A percentile compares a stretch with the other conserved stretches of the same genome.
Conservation (phyloP, 1,140 invertebrate genomes). For the Macrocentrus cingulum region DNA sequence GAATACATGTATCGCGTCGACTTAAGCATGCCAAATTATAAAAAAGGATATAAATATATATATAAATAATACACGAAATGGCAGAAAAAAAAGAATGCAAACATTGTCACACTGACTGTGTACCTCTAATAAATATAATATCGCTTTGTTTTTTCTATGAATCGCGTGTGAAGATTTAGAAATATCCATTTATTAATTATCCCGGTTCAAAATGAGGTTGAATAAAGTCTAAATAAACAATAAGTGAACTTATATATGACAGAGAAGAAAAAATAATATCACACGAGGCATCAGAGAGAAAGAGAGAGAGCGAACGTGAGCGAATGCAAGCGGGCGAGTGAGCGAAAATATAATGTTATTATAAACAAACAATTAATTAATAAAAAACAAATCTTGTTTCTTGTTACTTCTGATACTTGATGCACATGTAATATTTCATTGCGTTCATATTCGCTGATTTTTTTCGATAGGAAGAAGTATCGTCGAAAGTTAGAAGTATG, state of each 20-base stretch:
- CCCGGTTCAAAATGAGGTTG: constrained; percentile 2
- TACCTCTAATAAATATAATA: constrained; percentile 43
- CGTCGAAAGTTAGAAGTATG: background rate
- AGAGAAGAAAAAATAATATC: constrained; percentile 5
- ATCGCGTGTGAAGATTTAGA: constrained; percentile 36
- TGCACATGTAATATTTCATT: background rate
- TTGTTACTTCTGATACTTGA: constrained; percentile 47
- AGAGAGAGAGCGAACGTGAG: constrained; percentile 4
- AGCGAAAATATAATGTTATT: constrained; percentile 45
- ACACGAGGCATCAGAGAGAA: constrained; percentile 2
- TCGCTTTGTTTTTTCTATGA: constrained; percentile 48
- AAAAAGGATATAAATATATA: no score
- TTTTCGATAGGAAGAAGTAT: background rate
- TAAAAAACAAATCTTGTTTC: constrained; percentile 51
- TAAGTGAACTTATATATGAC: constrained; percentile 1
- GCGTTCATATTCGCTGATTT: no score
- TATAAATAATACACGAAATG: no score
- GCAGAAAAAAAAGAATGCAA: constrained; percentile 27
- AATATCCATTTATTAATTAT: constrained; percentile 20
- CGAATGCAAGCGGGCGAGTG: constrained; percentile 20
- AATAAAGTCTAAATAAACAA: constrained; percentile 21
- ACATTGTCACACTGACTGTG: constrained; percentile 42
- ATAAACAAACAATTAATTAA: constrained; percentile 54
- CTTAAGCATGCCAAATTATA: no score
- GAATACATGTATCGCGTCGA: no score